Base-by-base conservation (phyloP, 2,113 vertebrate genomes). In the Chloropsis cyanopogon region DNA sequence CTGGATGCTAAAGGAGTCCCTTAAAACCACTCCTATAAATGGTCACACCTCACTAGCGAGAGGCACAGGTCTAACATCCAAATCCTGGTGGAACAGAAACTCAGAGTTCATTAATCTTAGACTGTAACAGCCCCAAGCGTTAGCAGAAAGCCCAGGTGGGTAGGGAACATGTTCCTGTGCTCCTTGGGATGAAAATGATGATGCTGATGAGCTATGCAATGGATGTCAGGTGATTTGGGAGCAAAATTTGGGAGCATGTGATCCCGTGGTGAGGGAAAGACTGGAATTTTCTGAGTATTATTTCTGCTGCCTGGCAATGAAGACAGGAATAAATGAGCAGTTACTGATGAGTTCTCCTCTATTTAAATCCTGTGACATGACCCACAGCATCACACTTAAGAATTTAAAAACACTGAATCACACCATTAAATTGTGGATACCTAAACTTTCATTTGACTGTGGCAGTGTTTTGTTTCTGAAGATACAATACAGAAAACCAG, bases 301-400 rank as follows among this genome's bases (percentile, higher is more conserved):
- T 64, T 93, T 75, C 76, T 92, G 56, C 64, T 61, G 52, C 57
- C 57, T 95, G 81, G 56, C 35, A 52, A 49, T 23, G 37, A 84
- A 77, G 56, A 75, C 23, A 81, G 39, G 80, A 86, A 94, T 78
- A 94, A 95, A 90, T 75, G 76, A 93, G 80, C 83, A 88, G 70
- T 63, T 56, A 71, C 72, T 1, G 3, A 71, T 31, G 41, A 90
- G 31, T 19, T 75, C 61, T 91, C n/a, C 56, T 93, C 77, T 71
- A 2, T 81, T 91, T 92, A 73, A 95, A 83, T 77, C 63, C 29
- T 37, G 14, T 70, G 66, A 61, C 21, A 14, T 69, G 73, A 61
- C 59, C 78, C 1, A 12, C 66, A 91, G 59, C 57, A 72, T 33
- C 50, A 18, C 50, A 31, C 50, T 80, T 44, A 19, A 31, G 50